Base-by-base conservation (phyloP, 2,888 invertebrate genomes). In the Cheilosia soror region DNA sequence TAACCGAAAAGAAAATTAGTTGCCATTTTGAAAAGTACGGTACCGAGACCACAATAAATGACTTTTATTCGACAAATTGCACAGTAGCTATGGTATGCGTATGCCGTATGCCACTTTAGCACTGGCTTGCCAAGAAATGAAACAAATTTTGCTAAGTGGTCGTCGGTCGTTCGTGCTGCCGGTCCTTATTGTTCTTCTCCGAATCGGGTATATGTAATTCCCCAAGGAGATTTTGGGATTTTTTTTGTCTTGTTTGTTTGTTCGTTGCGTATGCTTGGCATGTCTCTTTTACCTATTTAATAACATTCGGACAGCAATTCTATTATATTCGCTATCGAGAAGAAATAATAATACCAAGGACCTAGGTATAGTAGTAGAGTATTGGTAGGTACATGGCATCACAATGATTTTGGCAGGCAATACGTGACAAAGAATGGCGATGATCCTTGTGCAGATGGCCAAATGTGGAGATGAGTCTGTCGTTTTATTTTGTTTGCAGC, bases 201-300 rank as follows among this genome's bases (percentile, higher is more conserved):
- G 15, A 82, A 53, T 77, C 20, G 71, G 63, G 42, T 77, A 76
- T 20, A 76, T 20, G 53, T 33, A 55, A 65, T 60, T 69, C 51
- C 60, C 65, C 27, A n/a, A 25, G 65, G 65, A 57, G 49, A 40
- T 57, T 57, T 62, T 37, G 69, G 15, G 25, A 6, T 11, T 44
- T 5, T 11, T 3, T 47, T 9, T n/a, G n/a, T 13, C 11, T 11
- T 6, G 9, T 9, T n/a, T 3, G 47, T 13, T 47, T 20, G 7
- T 31, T 20, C 57, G 9, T 55, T 78, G 37, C 78, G 69, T 58
- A 85, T 85, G 84, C 80, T 60, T 60, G 76, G 66, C 80, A 80
- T 85, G 84, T 85, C 76, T 76, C 71, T 66, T 85, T 85, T 85
- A 85, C 84, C 80, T 85, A 80, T 85, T 80, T 85, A 85, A 85